Evolutionary conservation across 2,888 invertebrate species (phyloP).

Genomic region (Hydrotaea diabolus): DNA sequence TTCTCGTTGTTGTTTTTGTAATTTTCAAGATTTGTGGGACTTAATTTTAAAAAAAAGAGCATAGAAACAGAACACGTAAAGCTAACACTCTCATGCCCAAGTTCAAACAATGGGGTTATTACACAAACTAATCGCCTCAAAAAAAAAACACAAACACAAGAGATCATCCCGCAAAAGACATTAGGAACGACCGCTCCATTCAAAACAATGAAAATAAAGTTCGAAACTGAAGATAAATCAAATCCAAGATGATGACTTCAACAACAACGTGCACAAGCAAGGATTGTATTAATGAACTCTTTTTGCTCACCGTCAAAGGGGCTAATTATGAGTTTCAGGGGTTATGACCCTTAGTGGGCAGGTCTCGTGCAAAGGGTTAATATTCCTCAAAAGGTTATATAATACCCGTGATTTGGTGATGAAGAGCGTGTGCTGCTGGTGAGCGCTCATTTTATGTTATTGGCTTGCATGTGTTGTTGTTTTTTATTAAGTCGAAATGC

Average conservation of each 20-base stretch:
- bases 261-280: too few species aligned
- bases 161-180: not conserved
- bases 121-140: not conserved
- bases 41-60: slow-evolving; percentile 2
- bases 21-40: not conserved
- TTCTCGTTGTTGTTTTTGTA: not conserved
- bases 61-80: not conserved
- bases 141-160: too few species aligned
- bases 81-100: not conserved
- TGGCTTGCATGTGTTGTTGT: not conserved
- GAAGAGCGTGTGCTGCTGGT: too few species aligned
- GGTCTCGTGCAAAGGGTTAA: slow-evolving; percentile 8
- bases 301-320: not conserved
- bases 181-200: not conserved
- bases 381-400: slow-evolving; percentile 6
- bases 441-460: not conserved
- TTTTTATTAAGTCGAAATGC: slow-evolving; percentile 38
- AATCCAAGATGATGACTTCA: not conserved
- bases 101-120: slow-evolving; percentile 15
- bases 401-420: not conserved
- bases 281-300: too few species aligned
- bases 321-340: not conserved
- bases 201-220: slow-evolving; percentile 13
- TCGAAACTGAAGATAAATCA: slow-evolving; percentile 27
- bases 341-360: not conserved